Base-by-base conservation (phyloP, 1,140 invertebrate species). In the Procambarus clarkii region DNA sequence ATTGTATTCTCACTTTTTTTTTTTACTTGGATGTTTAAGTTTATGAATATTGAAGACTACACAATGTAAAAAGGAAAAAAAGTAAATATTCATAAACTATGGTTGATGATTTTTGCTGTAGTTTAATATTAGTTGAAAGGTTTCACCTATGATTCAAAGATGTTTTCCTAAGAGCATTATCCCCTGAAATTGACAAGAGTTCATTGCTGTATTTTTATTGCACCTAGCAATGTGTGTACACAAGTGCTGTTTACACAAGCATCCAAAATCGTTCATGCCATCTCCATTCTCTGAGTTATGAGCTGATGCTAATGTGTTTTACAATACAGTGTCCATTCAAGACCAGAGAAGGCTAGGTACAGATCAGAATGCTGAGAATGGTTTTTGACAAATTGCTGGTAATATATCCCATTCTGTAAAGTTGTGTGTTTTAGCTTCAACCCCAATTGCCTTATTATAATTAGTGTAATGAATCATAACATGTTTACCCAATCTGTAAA, bases 31-130 rank as follows among this genome's bases (percentile, higher is more conserved):
- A 24, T 54, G 9, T 50, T 15, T 11, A 54, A 81, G 79, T 81
- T 81, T 81, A 81, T 81, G 79, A 81, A 58, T 81, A 34, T 81
- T 81, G 79, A 81, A 50, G 45, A 81, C 18, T 24, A 21, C 24
- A 81, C 24, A 44, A 34, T 81, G 48, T 81, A 81, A 81, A n/a
- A 81, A 79, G 24, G 54, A 9, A 58, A 2, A 54, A 64, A 50
- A n/a, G 79, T 81, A 21, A 81, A 54, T 48, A 81, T 54, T 81
- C 48, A 81, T 81, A 74, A 34, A 34, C 69, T 74, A 11, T 74
- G 69, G 69, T n/a, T 74, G 69, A 74, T 34, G 24, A 74, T 34
- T 34, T 74, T 74, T 4, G 24, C 24, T 9, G 5, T 34, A 11
- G 7, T 74, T 74, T 74, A 74, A 34, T 8, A 74, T 74, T 74